A percentile compares a stretch with the other conserved stretches of the same genome.
These are phyloP conservation scores for Timema podura DNA, from an alignment of 2,888 invertebrate genomes.

Conservation along the genomic window DNA sequence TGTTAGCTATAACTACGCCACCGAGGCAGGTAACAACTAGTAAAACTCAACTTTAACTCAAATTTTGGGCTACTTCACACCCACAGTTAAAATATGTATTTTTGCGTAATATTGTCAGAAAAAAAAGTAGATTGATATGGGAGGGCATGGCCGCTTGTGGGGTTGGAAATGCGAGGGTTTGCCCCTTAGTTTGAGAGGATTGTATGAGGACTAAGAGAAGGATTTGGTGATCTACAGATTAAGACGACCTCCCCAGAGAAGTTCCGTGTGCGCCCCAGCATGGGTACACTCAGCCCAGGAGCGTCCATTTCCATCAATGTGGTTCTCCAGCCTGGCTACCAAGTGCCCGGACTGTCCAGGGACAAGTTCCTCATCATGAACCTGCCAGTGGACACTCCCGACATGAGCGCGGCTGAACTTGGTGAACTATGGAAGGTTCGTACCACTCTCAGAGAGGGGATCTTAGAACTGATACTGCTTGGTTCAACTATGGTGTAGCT, in stretches of 20 bases:
- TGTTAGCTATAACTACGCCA: too few species aligned
- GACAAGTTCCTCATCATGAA: constrained; percentile 90
- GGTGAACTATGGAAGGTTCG: constrained; percentile 69
- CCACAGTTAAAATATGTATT: too few species aligned
- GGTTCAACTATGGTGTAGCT: not conserved
- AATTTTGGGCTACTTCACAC: too few species aligned
- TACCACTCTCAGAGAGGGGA: not conserved
- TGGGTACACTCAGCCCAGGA: constrained; percentile 67
- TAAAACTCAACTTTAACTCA: too few species aligned
- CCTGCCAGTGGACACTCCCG: constrained; percentile 58
- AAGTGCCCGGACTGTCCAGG: constrained; percentile 61
- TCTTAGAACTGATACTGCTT: too few species aligned
- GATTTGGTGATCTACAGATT: constrained; percentile 54
- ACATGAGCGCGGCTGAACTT: constrained; percentile 58
- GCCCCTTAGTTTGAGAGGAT: too few species aligned
- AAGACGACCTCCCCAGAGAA: constrained; percentile 95
- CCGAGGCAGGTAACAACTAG: too few species aligned
- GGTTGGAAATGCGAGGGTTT: too few species aligned
- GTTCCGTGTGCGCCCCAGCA: constrained; percentile 86
- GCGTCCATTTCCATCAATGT: constrained; percentile 64
- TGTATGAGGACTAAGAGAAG: too few species aligned
- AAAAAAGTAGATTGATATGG: too few species aligned
- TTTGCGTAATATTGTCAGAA: too few species aligned
- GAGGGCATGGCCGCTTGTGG: too few species aligned
- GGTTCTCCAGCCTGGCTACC: constrained; percentile 69